Evolutionary conservation across 1,140 invertebrate species (phyloP).

Genomic region (Drosophila suzukii): DNA sequence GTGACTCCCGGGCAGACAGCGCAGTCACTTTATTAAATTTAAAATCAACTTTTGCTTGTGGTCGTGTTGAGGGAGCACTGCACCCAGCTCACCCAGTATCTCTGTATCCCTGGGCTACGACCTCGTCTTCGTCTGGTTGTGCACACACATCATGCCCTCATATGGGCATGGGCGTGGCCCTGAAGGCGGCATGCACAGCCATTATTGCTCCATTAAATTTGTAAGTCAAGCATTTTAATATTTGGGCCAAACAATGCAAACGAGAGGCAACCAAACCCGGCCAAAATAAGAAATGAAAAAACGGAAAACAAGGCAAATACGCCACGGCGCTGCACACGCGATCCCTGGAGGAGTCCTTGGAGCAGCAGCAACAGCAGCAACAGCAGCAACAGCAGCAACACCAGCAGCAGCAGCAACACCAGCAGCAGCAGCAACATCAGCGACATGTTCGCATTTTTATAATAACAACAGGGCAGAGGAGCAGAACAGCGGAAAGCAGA

Average conservation of each 20-base stretch:
- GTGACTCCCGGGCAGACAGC: slow-evolving; percentile 27
- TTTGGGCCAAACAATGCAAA: slow-evolving; percentile 82
- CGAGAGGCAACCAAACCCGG: slow-evolving; percentile 63
- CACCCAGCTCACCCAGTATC: slow-evolving; percentile 27
- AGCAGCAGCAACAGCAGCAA: slow-evolving; percentile 17
- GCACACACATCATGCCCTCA: slow-evolving; percentile 27
- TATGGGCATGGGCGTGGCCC: slow-evolving; percentile 13
- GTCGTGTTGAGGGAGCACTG: slow-evolving; percentile 39
- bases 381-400: slow-evolving; percentile 3
- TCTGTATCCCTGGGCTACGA: slow-evolving; percentile 34
- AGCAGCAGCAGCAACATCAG: slow-evolving; percentile 19
- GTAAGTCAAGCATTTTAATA: slow-evolving; percentile 83
- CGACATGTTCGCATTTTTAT: slow-evolving; percentile 58
- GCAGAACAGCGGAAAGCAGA: slow-evolving; percentile 36
- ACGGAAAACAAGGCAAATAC: slow-evolving; percentile 52
- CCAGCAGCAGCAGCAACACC: slow-evolving; percentile 4
- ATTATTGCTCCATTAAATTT: slow-evolving; percentile 83
- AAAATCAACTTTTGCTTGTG: slow-evolving; percentile 67
- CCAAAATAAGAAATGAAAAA: slow-evolving; percentile 41
- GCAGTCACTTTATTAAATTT: slow-evolving; percentile 77
- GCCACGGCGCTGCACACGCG: slow-evolving; percentile 51
- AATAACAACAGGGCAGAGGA: slow-evolving; percentile 42
- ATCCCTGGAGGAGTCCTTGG: slow-evolving; percentile 51
- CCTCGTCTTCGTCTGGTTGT: slow-evolving; percentile 38
- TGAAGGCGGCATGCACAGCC: slow-evolving; percentile 70